A percentile compares a stretch with the other conserved stretches of the same genome.
Evolutionary conservation across 1,140 invertebrate species (phyloP).

Genomic region (Temnothorax longispinosus): DNA sequence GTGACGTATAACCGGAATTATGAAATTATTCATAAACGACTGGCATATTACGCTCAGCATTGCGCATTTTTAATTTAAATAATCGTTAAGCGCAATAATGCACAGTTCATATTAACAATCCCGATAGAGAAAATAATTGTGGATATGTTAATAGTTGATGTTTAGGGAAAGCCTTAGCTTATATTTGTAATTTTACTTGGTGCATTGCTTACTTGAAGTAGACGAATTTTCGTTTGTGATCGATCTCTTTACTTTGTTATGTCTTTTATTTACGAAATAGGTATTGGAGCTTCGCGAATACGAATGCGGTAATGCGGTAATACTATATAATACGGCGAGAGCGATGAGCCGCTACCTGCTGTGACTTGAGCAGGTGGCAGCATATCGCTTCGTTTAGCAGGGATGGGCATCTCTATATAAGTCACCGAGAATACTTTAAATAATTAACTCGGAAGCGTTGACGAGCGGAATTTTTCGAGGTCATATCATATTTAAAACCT

Average conservation of each 20-base stretch:
- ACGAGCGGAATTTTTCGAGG: background rate
- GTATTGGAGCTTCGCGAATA: background rate
- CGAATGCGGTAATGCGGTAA: background rate
- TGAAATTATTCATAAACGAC: conserved; percentile 36
- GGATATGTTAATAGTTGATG: background rate
- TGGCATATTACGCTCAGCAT: background rate
- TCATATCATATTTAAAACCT: background rate
- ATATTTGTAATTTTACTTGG: background rate
- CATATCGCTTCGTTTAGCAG: conserved; percentile 8
- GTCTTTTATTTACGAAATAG: conserved; percentile 8
- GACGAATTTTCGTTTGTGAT: background rate
- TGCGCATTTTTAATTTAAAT: conserved; percentile 20
- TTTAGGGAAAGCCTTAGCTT: background rate
- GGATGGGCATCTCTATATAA: background rate
- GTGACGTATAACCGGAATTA: background rate
- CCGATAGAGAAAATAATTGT: background rate
- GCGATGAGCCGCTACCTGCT: background rate
- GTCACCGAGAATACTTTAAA: background rate
- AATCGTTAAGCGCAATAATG: background rate
- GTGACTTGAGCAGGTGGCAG: background rate
- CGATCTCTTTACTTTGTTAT: background rate
- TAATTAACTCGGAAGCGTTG: background rate
- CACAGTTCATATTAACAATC: background rate
- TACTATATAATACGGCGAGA: background rate
- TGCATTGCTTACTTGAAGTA: background rate